Conservation (phyloP, 2,888 invertebrate species). For the Branchinecta sandiegonensis region DNA sequence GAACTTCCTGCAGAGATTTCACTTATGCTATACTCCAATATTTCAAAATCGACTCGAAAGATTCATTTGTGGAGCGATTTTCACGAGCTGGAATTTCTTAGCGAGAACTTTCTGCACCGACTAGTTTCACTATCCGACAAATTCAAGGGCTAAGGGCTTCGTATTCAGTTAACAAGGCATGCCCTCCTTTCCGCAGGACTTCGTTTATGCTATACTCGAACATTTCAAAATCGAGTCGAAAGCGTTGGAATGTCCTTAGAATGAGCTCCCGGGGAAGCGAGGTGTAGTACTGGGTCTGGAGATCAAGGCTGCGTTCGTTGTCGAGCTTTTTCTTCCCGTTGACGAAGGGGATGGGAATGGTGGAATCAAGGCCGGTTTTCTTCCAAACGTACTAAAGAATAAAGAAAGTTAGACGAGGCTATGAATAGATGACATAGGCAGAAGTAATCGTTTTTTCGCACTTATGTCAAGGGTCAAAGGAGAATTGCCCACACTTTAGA, state of each 20-base stretch:
- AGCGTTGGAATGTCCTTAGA: conserved; percentile 21
- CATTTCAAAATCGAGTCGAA: conserved; percentile 25
- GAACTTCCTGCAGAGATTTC: too few species aligned
- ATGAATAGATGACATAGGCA: too few species aligned
- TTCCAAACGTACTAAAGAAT: conserved; percentile 25
- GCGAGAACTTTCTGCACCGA: too few species aligned
- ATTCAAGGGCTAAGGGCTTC: neutral
- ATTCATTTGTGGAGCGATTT: too few species aligned
- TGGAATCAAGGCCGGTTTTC: conserved; percentile 21
- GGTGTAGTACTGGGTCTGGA: conserved; percentile 22
- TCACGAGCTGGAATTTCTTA: too few species aligned
- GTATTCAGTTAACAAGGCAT: conserved; percentile 17
- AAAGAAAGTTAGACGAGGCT: too few species aligned
- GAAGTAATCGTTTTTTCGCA: too few species aligned
- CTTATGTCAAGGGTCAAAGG: too few species aligned
- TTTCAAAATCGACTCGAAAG: too few species aligned
- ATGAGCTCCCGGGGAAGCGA: conserved; percentile 23
- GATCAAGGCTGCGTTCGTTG: neutral
- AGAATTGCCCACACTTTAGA: too few species aligned
- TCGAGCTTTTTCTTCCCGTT: conserved; percentile 18
- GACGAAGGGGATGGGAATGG: conserved; percentile 23
- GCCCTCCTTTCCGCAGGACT: conserved; percentile 23
- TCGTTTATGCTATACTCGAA: conserved; percentile 26
- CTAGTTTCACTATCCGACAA: too few species aligned
- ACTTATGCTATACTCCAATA: too few species aligned